Evolutionary conservation across 2,797 vertebrate genomes (phyloP).

Genomic region (Hemitrygon akajei): DNA sequence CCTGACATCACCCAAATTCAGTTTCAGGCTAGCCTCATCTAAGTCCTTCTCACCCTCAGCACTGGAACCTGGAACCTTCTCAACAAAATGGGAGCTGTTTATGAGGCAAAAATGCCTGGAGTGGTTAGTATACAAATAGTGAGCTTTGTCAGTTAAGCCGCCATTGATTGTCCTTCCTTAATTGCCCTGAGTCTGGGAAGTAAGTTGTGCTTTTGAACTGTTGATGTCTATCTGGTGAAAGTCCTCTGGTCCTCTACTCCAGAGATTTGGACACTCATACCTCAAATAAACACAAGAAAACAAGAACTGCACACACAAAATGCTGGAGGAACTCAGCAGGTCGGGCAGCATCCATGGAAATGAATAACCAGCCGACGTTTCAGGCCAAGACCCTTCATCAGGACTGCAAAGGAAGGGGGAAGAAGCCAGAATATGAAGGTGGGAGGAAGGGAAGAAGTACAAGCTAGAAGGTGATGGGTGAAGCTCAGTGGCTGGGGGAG

Average conservation of each 20-base stretch:
- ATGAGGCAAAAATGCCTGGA: not conserved
- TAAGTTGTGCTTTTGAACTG: not conserved
- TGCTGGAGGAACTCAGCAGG: too few relatives aligned
- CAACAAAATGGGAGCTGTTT: not conserved
- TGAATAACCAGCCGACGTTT: too few relatives aligned
- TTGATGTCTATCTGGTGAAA: not conserved
- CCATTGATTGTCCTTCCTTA: not conserved
- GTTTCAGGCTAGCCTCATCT: not conserved
- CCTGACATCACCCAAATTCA: not conserved
- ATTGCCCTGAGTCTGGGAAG: not conserved
- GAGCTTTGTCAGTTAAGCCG: not conserved
- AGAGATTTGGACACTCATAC: not conserved
- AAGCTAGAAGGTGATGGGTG: too few relatives aligned
- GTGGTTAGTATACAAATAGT: not conserved
- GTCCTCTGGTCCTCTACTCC: not conserved
- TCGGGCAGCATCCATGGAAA: too few relatives aligned
- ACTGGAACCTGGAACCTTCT: not conserved
- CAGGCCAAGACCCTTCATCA: too few relatives aligned
- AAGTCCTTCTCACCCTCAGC: too few relatives aligned
- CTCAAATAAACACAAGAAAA: not conserved
- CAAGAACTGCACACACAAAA: too few relatives aligned
- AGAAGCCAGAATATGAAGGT: too few relatives aligned
- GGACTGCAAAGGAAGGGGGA: too few relatives aligned
- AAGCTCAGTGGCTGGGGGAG: too few relatives aligned
- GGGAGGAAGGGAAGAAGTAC: too few relatives aligned